These are phyloP conservation scores for Macrotus californicus DNA, from an alignment of 2,113 vertebrate species.

Conservation along the genomic window DNA sequence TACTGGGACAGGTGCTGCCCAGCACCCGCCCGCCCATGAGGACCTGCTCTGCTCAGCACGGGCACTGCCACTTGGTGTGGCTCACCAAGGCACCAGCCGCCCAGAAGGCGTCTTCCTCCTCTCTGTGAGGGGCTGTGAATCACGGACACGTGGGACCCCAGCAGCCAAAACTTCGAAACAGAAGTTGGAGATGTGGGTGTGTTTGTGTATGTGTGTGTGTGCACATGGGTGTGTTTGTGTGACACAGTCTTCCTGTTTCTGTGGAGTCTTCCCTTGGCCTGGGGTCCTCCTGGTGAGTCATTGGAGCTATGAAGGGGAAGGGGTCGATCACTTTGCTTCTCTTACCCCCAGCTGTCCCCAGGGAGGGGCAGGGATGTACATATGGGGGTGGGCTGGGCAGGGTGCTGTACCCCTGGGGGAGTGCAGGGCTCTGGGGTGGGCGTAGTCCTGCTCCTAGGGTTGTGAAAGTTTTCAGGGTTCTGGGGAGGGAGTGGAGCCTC, in stretches of 20 bases:
- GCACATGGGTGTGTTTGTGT: background rate
- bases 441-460: conserved; percentile 49
- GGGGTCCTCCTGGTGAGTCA: conserved; percentile 63
- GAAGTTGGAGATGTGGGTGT: conserved; percentile 48
- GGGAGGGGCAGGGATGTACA: conserved; percentile 61
- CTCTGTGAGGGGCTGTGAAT: conserved; percentile 51
- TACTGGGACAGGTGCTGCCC: conserved; percentile 42
- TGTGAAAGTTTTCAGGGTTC: conserved; percentile 70
- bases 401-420: conserved; percentile 48
- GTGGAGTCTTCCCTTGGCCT: conserved; percentile 66
- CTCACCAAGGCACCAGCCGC: conserved; percentile 57
- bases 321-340: conserved; percentile 52
- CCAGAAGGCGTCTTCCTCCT: conserved; percentile 35
- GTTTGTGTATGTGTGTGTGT: background rate
- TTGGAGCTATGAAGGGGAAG: conserved; percentile 72
- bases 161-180: conserved; percentile 60
- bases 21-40: background rate
- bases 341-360: conserved; percentile 53
- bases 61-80: conserved; percentile 66
- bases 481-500: conserved; percentile 62
- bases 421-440: conserved; percentile 41
- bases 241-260: conserved; percentile 32
- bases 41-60: conserved; percentile 47
- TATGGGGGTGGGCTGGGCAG: conserved; percentile 68
- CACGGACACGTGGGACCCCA: conserved; percentile 45